These are phyloP conservation scores for Pterocles gutturalis DNA, from an alignment of 2,113 vertebrate genomes.

Conservation along the genomic window DNA sequence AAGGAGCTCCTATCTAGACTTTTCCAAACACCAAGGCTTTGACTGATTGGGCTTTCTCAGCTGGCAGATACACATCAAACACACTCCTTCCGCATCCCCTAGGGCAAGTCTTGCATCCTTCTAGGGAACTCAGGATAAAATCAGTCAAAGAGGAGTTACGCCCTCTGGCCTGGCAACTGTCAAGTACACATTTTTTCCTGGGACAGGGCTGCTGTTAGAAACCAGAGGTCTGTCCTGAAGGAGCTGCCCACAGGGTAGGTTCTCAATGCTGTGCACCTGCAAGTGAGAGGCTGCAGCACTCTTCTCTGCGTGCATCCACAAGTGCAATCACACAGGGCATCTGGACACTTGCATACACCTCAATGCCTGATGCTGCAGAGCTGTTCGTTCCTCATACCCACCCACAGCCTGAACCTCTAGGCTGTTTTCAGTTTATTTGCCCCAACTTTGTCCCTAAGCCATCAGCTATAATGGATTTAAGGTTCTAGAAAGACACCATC, in stretches of 20 bases:
- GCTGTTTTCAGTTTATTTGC: background rate
- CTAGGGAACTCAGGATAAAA: background rate
- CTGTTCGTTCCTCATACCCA: background rate
- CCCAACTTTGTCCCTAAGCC: background rate
- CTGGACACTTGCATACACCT: background rate
- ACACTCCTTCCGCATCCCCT: background rate
- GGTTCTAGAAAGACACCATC: background rate
- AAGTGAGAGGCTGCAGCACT: background rate
- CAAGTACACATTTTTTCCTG: background rate
- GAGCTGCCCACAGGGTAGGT: background rate
- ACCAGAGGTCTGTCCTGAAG: background rate
- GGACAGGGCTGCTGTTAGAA: background rate
- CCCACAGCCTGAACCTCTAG: background rate
- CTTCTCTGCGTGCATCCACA: background rate
- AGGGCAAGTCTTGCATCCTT: background rate
- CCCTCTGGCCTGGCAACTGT: background rate
- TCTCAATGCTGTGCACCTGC: background rate
- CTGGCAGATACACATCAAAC: background rate
- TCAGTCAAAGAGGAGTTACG: background rate
- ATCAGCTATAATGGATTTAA: background rate
- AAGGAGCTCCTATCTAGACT: background rate
- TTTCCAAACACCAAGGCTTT: background rate
- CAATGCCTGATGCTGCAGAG: background rate
- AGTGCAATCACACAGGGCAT: background rate
- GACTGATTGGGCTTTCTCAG: background rate